Conservation (phyloP, 2,888 invertebrate species). For the Meghimatium bilineatum region DNA sequence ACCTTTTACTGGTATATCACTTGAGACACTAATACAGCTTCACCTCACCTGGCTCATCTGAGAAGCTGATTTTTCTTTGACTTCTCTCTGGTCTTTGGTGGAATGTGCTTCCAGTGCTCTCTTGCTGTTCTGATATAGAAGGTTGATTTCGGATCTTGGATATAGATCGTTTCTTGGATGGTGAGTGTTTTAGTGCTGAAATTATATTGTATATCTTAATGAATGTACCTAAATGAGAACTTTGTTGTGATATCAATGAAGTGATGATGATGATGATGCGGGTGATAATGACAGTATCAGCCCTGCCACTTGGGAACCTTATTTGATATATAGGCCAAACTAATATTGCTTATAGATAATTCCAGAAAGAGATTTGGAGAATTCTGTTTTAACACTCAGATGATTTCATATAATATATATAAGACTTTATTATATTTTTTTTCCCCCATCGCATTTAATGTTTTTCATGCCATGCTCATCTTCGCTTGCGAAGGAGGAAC, state of each 20-base stretch:
- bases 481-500: too few species aligned
- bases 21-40: slow-evolving; percentile 73
- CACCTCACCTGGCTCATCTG: too few species aligned
- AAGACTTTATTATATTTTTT: too few species aligned
- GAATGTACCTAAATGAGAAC: background rate
- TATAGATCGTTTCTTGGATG: slow-evolving; percentile 85
- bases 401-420: too few species aligned
- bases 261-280: slow-evolving; percentile 1
- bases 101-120: slow-evolving; percentile 42
- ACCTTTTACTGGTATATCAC: slow-evolving; percentile 44
- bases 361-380: too few species aligned
- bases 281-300: background rate
- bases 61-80: slow-evolving; percentile 68
- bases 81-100: slow-evolving; percentile 47
- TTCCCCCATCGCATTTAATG: too few species aligned
- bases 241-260: background rate
- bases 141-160: slow-evolving; percentile 78
- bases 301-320: too few species aligned
- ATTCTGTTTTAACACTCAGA: too few species aligned
- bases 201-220: background rate
- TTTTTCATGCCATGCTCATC: too few species aligned
- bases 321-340: too few species aligned
- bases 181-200: slow-evolving; percentile 95
- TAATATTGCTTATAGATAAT: too few species aligned
- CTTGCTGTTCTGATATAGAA: slow-evolving; percentile 47